Conservation (phyloP, 2,113 vertebrate species). For the Corvus cornix region DNA sequence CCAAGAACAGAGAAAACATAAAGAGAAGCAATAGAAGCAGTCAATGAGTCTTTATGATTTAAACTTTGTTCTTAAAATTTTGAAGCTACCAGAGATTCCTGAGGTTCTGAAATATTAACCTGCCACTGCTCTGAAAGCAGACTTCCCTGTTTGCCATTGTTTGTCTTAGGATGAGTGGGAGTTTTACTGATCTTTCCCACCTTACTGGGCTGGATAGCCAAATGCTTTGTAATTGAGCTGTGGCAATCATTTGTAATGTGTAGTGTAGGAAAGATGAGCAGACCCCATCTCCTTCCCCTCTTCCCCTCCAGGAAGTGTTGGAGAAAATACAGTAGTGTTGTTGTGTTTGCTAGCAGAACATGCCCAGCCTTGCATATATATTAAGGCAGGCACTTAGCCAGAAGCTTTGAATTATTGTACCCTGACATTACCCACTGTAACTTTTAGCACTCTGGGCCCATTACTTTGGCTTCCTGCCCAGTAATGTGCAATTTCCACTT, state of each 20-base stretch:
- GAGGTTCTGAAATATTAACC: background rate
- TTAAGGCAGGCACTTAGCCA: constrained; percentile 52
- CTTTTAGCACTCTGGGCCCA: constrained; percentile 62
- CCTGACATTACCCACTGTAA: constrained; percentile 67
- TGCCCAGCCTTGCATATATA: constrained; percentile 55
- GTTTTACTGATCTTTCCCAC: background rate
- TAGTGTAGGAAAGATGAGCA: background rate
- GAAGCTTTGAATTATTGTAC: constrained; percentile 62
- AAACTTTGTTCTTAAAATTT: background rate
- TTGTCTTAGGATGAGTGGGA: background rate
- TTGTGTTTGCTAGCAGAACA: constrained; percentile 56
- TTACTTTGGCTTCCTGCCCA: constrained; percentile 65
- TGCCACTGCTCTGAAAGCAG: background rate
- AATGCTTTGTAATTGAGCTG: background rate
- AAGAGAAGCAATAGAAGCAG: background rate
- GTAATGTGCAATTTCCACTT: constrained; percentile 67
- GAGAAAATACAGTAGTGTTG: constrained; percentile 29
- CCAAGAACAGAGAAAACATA: background rate
- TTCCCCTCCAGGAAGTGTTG: constrained; percentile 4
- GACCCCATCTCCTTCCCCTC: background rate
- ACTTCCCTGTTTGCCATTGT: background rate
- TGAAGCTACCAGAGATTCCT: background rate
- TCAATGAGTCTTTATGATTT: background rate
- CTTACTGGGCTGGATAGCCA: background rate
- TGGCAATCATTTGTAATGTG: background rate